Conservation (phyloP, 2,888 invertebrate species). For the Luperina nickerlii region DNA sequence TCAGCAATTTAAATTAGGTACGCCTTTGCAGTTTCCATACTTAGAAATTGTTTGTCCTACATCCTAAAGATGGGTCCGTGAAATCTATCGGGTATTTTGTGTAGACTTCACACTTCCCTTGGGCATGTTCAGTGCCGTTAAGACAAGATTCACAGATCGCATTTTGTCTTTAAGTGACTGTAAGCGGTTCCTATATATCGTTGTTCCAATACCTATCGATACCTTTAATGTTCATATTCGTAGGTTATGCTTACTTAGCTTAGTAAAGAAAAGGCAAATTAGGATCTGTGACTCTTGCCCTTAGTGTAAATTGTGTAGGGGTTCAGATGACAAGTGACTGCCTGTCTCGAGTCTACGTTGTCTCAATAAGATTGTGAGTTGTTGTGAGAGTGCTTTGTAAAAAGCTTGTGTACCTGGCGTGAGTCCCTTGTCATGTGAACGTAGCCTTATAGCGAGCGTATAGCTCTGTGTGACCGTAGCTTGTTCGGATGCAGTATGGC, state of each 20-base stretch:
- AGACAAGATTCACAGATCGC: not conserved
- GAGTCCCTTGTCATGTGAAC: slow-evolving; percentile 3
- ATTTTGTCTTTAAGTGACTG: not conserved
- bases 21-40: slow-evolving; percentile 34
- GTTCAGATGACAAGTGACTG: slow-evolving; percentile 15
- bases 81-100: slow-evolving; percentile 3
- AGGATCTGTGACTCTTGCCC: too few species aligned
- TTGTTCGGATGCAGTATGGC: slow-evolving; percentile 39
- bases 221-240: not conserved
- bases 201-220: not conserved
- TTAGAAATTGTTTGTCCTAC: slow-evolving; percentile 10
- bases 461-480: slow-evolving; percentile 19
- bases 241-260: not conserved
- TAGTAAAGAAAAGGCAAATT: too few species aligned
- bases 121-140: not conserved
- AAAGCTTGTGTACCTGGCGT: not conserved
- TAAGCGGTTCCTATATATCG: not conserved
- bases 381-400: not conserved
- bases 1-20: slow-evolving; percentile 45
- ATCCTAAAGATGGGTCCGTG: not conserved
- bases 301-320: slow-evolving; percentile 4
- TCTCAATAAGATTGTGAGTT: not conserved
- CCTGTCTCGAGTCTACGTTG: not conserved
- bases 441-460: not conserved
- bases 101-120: too few species aligned